Conservation (phyloP, 2,797 vertebrate genomes). For the Ceyx erithaca region DNA sequence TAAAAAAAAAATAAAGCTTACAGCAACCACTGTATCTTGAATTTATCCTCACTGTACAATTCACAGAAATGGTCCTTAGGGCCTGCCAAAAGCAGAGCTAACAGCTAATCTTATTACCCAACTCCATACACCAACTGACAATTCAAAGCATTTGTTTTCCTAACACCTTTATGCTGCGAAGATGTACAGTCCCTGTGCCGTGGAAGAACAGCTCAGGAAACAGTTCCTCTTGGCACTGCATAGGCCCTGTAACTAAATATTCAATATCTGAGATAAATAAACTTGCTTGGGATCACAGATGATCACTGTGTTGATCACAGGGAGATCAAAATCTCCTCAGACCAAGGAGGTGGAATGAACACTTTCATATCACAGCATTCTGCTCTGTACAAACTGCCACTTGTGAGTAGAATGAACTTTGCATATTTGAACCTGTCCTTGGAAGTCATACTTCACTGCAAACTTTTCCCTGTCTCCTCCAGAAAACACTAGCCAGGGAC, state of each 20-base stretch:
- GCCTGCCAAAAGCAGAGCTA: neutral
- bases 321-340: neutral
- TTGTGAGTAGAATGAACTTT: neutral
- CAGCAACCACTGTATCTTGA: neutral
- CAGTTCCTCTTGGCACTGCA: neutral
- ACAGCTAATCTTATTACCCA: neutral
- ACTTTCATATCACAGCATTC: neutral
- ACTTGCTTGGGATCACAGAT: neutral
- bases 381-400: neutral
- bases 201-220: neutral
- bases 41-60: neutral
- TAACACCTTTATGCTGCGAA: neutral
- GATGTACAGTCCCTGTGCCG: neutral
- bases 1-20: neutral
- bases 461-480: neutral
- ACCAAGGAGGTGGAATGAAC: neutral
- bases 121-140: neutral
- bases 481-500: neutral
- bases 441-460: neutral
- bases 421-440: neutral
- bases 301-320: neutral
- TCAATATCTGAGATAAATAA: neutral
- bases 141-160: neutral
- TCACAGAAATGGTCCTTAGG: neutral
- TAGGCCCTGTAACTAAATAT: neutral